Evolutionary conservation across 30 jellyfish, hydroid and myxozoan genomes (phyloP), one percentile per base, ranked within the genome.

Genomic region (Clytia hemisphaerica): DNA sequence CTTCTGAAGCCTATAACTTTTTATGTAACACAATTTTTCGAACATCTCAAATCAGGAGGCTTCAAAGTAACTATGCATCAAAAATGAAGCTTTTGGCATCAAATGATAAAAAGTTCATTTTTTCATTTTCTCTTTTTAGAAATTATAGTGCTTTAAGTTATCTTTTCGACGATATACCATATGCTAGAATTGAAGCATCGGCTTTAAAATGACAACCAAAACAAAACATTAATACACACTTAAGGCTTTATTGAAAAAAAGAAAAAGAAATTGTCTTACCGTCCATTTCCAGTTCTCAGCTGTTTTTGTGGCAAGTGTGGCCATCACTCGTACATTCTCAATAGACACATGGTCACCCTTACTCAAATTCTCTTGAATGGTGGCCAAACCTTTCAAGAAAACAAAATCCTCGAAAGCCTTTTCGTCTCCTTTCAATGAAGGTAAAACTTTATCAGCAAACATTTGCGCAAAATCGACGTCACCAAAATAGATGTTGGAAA

Each of bases 331-430:
- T 12, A 65, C 7, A n/a, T 65, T 65, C 15, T 65, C 78, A 27
- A 27, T 5, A 22, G 53, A 27, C 30, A 32, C 21, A 19, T 48
- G 61, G 9, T 48, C 27, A 3, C 27, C 61, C 6, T 32, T 48
- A 19, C 61, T 7, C 53, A 46, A 46, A n/a, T 46, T 46, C 24
- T 3, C 40, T 2, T 37, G 66, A 26, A 9, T 19, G 18, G 14
- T n/a, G 6, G 36, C 21, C 66, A n/a, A 19, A 44, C 78, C 78
- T 65, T 65, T 65, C 34, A 65, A 65, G 61, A 65, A 65, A 37
- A 65, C 3, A 44, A 65, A 65, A 26, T 65, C 78, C 35, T 40
- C 64, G 14, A 27, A 7, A 48, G 26, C 31, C 7, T 37, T 65
- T 45, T 45, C 12, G 37, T 65, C 78, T 22, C 35, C 29, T 25